Conservation (phyloP, 2,888 invertebrate genomes). For the Alloscopus bannaensis region DNA sequence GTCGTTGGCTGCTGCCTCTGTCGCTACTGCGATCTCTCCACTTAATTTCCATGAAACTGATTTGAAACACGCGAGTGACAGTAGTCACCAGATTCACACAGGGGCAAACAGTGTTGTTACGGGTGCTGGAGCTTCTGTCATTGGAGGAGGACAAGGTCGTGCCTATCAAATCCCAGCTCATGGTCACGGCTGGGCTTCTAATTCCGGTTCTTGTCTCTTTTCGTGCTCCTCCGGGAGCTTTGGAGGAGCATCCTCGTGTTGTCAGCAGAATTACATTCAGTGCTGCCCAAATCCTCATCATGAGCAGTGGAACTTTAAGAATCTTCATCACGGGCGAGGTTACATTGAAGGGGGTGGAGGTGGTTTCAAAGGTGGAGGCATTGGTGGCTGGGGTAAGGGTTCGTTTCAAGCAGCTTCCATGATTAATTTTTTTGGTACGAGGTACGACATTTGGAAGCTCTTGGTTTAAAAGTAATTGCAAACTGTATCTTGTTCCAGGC, state of each 20-base stretch:
- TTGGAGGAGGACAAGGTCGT: slow-evolving; percentile 29
- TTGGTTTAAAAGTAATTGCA: slow-evolving; percentile 6
- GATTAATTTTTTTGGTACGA: background rate
- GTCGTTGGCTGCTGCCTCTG: slow-evolving; percentile 18
- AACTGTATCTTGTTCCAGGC: slow-evolving; percentile 21
- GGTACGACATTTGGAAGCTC: background rate
- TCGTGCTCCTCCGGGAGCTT: slow-evolving; percentile 41
- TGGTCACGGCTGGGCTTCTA: slow-evolving; percentile 47
- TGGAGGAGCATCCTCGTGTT: slow-evolving; percentile 28
- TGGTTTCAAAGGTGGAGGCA: slow-evolving; percentile 29
- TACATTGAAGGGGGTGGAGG: slow-evolving; percentile 21
- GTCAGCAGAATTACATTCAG: slow-evolving; percentile 50
- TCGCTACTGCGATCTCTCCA: background rate
- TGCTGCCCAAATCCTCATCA: slow-evolving; percentile 51
- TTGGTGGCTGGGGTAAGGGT: slow-evolving; percentile 50
- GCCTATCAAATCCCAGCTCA: background rate
- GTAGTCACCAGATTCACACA: background rate
- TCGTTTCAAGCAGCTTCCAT: no score
- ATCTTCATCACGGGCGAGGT: slow-evolving; percentile 55
- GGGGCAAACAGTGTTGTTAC: background rate
- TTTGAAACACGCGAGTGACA: slow-evolving; percentile 33
- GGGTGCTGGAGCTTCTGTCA: slow-evolving; percentile 13
- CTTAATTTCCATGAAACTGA: slow-evolving; percentile 10
- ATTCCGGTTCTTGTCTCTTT: slow-evolving; percentile 52
- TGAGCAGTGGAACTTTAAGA: slow-evolving; percentile 55